Evolutionary conservation across 1,140 invertebrate species (phyloP), one percentile per base, ranked within the genome.

Genomic region (Cydia strobilella): DNA sequence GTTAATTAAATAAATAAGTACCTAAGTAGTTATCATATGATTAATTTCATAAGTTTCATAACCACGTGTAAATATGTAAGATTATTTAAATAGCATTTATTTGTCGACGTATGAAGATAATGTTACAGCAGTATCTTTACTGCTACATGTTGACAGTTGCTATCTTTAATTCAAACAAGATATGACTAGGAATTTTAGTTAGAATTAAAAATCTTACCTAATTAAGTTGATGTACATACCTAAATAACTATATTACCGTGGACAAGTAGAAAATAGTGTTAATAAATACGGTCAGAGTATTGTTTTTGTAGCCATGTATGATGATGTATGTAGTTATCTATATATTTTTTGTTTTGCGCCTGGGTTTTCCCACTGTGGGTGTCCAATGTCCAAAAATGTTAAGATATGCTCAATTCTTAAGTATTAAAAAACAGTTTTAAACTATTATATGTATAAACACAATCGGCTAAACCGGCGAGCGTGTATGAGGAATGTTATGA

Each of bases 121-220:
- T 69, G 65, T 69, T 35, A 69, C 15, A 4, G 31, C 31, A 69
- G 27, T 20, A 39, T 69, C 31, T 39, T 42, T 69, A 69, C 31
- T 18, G 31, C 31, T 12, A 2, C 10, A 59, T 69, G 65, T 69
- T 69, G 15, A 20, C 31, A 66, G 15, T 66, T 66, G 27, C 12
- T 66, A 66, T 66, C 63, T 69, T 59, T n/a, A 39, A 69, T 69
- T 69, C 31, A 39, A 69, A 69, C 65, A 69, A 35, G 54, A 59
- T 59, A 59, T 59, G 54, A 59, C 20, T 59, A 23, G 9, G 54
- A 59, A 23, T 59, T 59, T 59, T 59, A 59, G 54, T 10, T 10
- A 54, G 54, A 23, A 23, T 23, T 10, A 20, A 59, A 59, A 20
- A 59, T 12, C 20, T 20, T 20, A 59, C 54, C 18, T 59, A 59